Conservation (phyloP, 2,113 vertebrate genomes). For the Lynx canadensis region DNA sequence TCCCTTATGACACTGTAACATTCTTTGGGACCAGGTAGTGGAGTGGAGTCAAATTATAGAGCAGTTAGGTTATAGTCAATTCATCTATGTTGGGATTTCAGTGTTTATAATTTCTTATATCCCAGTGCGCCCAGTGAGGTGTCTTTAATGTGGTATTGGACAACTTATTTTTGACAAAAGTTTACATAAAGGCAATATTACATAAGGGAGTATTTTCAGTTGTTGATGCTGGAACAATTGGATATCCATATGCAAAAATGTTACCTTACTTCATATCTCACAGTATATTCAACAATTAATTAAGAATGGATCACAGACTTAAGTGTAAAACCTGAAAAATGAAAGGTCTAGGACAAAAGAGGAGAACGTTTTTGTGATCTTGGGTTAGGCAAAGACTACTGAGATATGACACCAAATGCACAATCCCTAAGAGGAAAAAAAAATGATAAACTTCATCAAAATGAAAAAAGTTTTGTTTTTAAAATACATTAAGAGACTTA, state of each 20-base stretch:
- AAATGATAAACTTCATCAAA: not conserved
- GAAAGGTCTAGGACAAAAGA: not conserved
- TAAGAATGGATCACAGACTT: not conserved
- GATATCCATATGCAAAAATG: not conserved
- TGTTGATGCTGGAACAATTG: not conserved
- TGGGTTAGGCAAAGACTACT: not conserved
- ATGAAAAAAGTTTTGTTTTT: not conserved
- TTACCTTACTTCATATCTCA: not conserved
- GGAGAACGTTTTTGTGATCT: conserved; percentile 2
- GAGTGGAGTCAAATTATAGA: not conserved
- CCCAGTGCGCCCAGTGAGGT: not conserved
- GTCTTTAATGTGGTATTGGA: not conserved
- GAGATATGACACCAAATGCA: not conserved
- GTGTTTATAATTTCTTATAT: not conserved
- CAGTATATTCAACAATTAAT: not conserved
- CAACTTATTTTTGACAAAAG: not conserved
- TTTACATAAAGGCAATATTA: not conserved
- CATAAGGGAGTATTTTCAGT: not conserved
- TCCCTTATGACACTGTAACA: not conserved
- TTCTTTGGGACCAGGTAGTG: not conserved
- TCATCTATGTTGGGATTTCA: not conserved
- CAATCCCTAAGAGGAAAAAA: not conserved
- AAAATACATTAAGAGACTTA: not conserved
- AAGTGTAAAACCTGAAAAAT: not conserved
- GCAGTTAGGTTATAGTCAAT: not conserved